These are phyloP conservation scores for Cottus gobio DNA, from an alignment of 2,113 vertebrate species.

Conservation along the genomic window DNA sequence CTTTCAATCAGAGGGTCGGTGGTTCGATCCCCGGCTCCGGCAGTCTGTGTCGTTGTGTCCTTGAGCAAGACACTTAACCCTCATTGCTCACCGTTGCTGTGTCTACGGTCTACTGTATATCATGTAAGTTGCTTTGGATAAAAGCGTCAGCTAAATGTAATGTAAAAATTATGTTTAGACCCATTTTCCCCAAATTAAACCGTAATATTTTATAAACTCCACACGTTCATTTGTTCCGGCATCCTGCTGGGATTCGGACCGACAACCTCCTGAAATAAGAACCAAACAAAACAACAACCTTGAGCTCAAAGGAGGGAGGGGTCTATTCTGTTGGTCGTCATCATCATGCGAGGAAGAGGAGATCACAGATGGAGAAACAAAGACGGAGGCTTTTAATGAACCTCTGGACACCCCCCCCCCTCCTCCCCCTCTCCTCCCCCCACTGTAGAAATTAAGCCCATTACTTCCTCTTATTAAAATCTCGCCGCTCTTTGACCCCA, in stretches of 20 bases:
- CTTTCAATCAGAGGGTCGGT: too few relatives aligned
- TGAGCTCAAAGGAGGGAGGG: not conserved
- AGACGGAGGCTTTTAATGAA: slow-evolving; percentile 66
- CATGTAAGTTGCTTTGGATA: too few relatives aligned
- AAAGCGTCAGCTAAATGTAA: too few relatives aligned
- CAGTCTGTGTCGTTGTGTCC: too few relatives aligned
- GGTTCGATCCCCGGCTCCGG: too few relatives aligned
- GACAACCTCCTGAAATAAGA: not conserved
- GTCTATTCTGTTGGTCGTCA: not conserved
- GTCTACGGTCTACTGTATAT: too few relatives aligned
- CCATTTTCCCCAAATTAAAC: not conserved
- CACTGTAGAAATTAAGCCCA: slow-evolving; percentile 42
- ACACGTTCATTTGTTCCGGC: not conserved
- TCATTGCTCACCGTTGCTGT: too few relatives aligned
- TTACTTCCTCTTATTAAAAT: slow-evolving; percentile 82
- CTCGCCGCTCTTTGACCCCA: slow-evolving; percentile 70
- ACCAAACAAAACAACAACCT: not conserved
- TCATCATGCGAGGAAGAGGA: not conserved
- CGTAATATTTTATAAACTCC: not conserved
- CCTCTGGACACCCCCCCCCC: slow-evolving; percentile 24
- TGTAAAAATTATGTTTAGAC: not conserved
- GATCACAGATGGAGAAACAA: slow-evolving; percentile 9
- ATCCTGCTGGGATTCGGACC: not conserved
- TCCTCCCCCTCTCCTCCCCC: not conserved
- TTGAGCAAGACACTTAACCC: too few relatives aligned